These are phyloP conservation scores for Linepithema humile DNA, from an alignment of 1,140 invertebrate species.

Conservation along the genomic window DNA sequence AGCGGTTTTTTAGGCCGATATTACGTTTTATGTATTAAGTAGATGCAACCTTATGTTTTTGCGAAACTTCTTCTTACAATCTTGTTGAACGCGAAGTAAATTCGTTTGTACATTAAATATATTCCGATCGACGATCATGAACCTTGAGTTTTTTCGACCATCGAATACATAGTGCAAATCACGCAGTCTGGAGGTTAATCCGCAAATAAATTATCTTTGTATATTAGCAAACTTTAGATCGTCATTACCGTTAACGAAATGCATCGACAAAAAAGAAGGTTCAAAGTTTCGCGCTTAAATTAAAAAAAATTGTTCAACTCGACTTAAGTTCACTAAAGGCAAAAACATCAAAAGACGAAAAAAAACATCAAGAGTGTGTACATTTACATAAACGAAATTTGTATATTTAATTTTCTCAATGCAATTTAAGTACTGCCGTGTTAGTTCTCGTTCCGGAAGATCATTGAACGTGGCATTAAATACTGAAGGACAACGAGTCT, in stretches of 20 bases:
- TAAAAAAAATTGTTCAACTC: background rate
- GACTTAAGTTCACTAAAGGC: background rate
- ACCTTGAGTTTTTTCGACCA: background rate
- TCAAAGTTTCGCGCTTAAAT: background rate
- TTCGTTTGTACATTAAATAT: background rate
- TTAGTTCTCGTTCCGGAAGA: background rate
- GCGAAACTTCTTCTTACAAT: background rate
- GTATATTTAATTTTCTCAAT: background rate
- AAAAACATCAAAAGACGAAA: background rate
- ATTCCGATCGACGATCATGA: background rate
- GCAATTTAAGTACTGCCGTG: background rate
- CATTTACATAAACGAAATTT: background rate
- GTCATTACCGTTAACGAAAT: background rate
- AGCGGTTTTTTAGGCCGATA: too few relatives aligned
- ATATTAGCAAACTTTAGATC: background rate
- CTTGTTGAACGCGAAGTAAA: background rate
- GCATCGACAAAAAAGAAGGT: background rate
- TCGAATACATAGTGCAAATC: background rate
- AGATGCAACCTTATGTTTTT: too few relatives aligned
- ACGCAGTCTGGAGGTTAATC: background rate
- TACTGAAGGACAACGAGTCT: constrained; percentile 18
- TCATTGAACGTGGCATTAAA: constrained; percentile 19
- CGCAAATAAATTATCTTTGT: background rate
- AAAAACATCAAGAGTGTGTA: background rate
- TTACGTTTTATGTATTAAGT: too few relatives aligned